A percentile compares a stretch with the other conserved stretches of the same genome.
Conservation (phyloP, 2,113 vertebrate genomes). For the Anarrhichthys ocellatus region DNA sequence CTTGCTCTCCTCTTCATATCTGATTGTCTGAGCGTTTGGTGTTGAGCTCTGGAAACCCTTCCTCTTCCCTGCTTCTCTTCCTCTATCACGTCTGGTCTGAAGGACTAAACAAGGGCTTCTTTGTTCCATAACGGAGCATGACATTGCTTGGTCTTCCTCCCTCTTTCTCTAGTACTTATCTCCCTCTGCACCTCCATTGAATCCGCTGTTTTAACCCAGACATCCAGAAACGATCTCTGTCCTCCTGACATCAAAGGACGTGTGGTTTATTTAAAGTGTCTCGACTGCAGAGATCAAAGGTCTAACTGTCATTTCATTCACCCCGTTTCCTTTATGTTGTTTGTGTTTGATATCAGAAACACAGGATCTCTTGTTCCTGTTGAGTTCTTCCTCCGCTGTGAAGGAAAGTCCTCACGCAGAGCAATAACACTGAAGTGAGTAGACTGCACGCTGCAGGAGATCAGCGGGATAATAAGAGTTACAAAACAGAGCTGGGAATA, state of each 20-base stretch:
- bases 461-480: slow-evolving; percentile 37
- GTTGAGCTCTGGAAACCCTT: not conserved
- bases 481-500: slow-evolving; percentile 41
- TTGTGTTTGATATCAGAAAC: slow-evolving; percentile 11
- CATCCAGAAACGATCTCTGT: slow-evolving; percentile 38
- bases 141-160: slow-evolving; percentile 30
- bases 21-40: slow-evolving; percentile 25
- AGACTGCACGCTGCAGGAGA: slow-evolving; percentile 16
- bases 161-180: slow-evolving; percentile 32
- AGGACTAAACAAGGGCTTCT: slow-evolving; percentile 48
- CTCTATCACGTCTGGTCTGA: slow-evolving; percentile 17
- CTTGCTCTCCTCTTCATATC: not conserved
- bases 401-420: not conserved
- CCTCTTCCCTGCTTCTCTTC: slow-evolving; percentile 1
- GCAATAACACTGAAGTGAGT: not conserved
- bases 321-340: not conserved
- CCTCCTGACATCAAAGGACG: slow-evolving; percentile 43
- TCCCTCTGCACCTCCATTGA: slow-evolving; percentile 25
- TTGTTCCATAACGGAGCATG: slow-evolving; percentile 47
- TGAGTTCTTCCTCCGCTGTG: not conserved
- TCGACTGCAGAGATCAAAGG: slow-evolving; percentile 34
- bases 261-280: not conserved
- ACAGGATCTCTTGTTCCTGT: not conserved
- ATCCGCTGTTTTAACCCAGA: slow-evolving; percentile 29
- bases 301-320: not conserved